Evolutionary conservation across 2,113 vertebrate species (phyloP).

Genomic region (Malurus melanocephalus): DNA sequence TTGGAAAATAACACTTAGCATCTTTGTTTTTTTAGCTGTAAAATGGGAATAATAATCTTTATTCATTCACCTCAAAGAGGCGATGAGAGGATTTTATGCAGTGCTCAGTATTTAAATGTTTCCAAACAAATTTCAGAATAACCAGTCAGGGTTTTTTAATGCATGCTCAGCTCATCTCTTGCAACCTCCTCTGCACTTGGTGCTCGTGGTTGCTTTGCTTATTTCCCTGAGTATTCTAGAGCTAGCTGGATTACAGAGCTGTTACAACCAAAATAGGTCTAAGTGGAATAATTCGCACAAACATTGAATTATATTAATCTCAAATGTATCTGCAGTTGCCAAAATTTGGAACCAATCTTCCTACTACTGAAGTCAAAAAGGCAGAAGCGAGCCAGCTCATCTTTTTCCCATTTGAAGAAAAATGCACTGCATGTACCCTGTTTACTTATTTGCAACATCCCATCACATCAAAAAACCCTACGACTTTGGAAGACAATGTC

Average conservation of each 20-base stretch:
- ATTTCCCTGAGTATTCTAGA: neutral
- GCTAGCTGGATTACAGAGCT: constrained; percentile 15
- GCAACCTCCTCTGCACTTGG: constrained; percentile 29
- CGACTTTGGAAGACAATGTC: neutral
- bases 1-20: constrained; percentile 18
- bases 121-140: constrained; percentile 50
- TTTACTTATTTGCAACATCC: neutral
- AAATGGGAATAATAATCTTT: constrained; percentile 53
- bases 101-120: constrained; percentile 43
- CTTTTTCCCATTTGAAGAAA: constrained; percentile 14
- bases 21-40: constrained; percentile 22
- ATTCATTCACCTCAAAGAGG: constrained; percentile 55
- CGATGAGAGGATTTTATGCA: constrained; percentile 50
- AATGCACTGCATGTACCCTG: neutral
- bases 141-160: constrained; percentile 12
- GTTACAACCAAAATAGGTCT: constrained; percentile 14
- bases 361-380: neutral
- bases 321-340: neutral
- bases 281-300: constrained; percentile 8
- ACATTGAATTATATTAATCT: neutral
- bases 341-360: constrained; percentile 17
- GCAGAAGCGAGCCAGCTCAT: neutral
- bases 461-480: neutral
- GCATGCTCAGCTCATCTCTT: constrained; percentile 33
- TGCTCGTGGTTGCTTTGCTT: constrained; percentile 12